Evolutionary conservation across 1,140 invertebrate species (phyloP).

Genomic region (Hyposmocoma kahamanoa): DNA sequence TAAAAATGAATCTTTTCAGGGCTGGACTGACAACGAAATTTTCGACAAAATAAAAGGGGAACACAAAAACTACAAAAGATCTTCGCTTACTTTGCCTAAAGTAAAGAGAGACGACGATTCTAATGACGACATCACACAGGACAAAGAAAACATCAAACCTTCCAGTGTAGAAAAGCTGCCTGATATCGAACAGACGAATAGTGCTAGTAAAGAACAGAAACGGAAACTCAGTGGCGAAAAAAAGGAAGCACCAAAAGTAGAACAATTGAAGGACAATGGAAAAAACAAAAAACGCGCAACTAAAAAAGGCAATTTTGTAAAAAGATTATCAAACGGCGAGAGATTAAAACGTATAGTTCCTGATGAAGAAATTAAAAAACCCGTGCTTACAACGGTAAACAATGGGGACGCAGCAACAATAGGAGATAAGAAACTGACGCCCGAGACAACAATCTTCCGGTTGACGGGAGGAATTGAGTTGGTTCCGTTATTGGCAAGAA

Average conservation of each 20-base stretch:
- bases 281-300: constrained; percentile 30
- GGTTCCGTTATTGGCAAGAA: constrained; percentile 78
- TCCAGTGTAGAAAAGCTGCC: constrained; percentile 45
- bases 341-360: constrained; percentile 28
- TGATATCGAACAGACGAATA: constrained; percentile 31
- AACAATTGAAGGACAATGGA: constrained; percentile 14
- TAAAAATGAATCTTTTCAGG: constrained; percentile 46
- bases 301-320: constrained; percentile 49
- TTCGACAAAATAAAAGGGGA: constrained; percentile 51
- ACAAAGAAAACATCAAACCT: constrained; percentile 39
- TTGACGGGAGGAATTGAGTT: constrained; percentile 78
- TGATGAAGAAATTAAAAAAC: constrained; percentile 20
- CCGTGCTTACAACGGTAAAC: constrained; percentile 10
- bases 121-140: constrained; percentile 17
- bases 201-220: constrained; percentile 10
- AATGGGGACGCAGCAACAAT: constrained; percentile 10
- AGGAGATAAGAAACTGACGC: constrained; percentile 61
- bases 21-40: constrained; percentile 64
- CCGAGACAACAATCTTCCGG: constrained; percentile 66
- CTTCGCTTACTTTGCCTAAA: constrained; percentile 63
- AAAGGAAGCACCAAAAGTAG: constrained; percentile 17
- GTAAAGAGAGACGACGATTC: constrained; percentile 61
- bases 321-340: constrained; percentile 47
- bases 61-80: constrained; percentile 39
- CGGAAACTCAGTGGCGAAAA: constrained; percentile 18